phyloP scores from a whole-genome alignment of 1,140 invertebrate species.

The Cherax destructor region DNA sequence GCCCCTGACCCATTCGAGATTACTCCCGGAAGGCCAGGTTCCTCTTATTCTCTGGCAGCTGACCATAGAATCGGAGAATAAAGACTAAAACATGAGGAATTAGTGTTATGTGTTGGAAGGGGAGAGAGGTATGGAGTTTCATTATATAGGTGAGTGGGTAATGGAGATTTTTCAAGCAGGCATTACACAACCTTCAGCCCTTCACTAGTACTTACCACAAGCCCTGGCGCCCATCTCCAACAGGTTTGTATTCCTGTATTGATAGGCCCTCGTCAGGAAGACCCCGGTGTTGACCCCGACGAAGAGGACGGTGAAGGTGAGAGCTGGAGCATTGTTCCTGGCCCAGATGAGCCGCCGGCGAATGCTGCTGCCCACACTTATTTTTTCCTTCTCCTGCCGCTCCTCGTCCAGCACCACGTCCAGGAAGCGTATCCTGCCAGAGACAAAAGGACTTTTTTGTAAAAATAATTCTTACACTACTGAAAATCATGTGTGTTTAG shows the following conservation, averaged over 20 bases:
- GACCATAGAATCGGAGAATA: too few relatives aligned
- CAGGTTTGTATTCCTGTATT: constrained; percentile 83
- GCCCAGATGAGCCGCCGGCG: constrained; percentile 87
- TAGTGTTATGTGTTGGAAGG: too few relatives aligned
- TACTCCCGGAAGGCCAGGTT: too few relatives aligned
- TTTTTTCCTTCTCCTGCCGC: constrained; percentile 77
- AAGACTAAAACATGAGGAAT: too few relatives aligned
- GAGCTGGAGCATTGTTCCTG: constrained; percentile 90
- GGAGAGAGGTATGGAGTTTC: too few relatives aligned
- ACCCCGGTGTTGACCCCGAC: constrained; percentile 84
- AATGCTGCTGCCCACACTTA: constrained; percentile 81
- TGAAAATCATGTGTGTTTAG: not conserved
- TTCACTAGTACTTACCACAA: constrained; percentile 82
- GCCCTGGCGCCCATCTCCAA: constrained; percentile 90
- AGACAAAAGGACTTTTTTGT: constrained; percentile 31
- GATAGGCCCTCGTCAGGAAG: constrained; percentile 84
- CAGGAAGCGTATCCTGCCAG: constrained; percentile 84
- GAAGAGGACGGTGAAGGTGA: constrained; percentile 84
- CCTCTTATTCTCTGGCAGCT: too few relatives aligned
- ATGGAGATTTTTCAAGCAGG: too few relatives aligned
- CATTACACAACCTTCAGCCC: too few relatives aligned
- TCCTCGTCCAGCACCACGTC: constrained; percentile 77
- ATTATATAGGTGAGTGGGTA: too few relatives aligned
- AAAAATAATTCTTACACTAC: too few relatives aligned
- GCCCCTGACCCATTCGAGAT: not conserved